Base-by-base conservation (phyloP, 1,140 invertebrate species). In the Luehdorfia chinensis region DNA sequence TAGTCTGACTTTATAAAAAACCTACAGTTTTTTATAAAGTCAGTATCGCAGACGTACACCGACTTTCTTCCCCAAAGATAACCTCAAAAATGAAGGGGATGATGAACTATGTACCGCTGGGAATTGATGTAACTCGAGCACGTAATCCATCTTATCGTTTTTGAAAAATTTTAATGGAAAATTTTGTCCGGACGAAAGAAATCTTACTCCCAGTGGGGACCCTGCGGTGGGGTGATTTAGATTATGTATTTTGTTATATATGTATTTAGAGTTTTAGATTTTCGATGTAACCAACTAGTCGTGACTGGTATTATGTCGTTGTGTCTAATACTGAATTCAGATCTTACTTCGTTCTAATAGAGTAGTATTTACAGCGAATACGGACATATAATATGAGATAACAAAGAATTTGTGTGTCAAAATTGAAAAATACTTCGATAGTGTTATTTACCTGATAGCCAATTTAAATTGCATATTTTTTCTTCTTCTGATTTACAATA, bases 91-190 rank as follows among this genome's bases (percentile, higher is more conserved):
- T 55, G 41, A 53, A 30, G 39, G 66, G 66, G 64, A 65, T 63
- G 60, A 62, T 66, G 58, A 63, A 63, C 39, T 50, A 7, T 14
- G 23, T 54, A 74, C 68, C 37, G 30, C 41, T 69, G 74, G 74
- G 66, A 62, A 45, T n/a, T n/a, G n/a, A 56, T 50, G 66, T 73
- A 71, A 74, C 63, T 65, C 60, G 66, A 74, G 60, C 58, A 72
- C 56, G 55, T 77, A 83, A 83, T 83, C 78, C 78, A 75, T 83
- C 78, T 83, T 83, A 79, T 74, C 66, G 61, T 69, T 73, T 76
- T 62, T 31, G 50, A 64, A 75, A 74, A 69, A 68, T 45, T 66
- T 55, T 77, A 83, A 79, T 79, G 78, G 75, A 79, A 83, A 74
- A 70, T 59, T 74, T 66, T 77, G 60, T 68, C 45, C 45, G 61